phyloP scores from a whole-genome alignment of 2,888 invertebrate species.

The Chloroclysta siterata region DNA sequence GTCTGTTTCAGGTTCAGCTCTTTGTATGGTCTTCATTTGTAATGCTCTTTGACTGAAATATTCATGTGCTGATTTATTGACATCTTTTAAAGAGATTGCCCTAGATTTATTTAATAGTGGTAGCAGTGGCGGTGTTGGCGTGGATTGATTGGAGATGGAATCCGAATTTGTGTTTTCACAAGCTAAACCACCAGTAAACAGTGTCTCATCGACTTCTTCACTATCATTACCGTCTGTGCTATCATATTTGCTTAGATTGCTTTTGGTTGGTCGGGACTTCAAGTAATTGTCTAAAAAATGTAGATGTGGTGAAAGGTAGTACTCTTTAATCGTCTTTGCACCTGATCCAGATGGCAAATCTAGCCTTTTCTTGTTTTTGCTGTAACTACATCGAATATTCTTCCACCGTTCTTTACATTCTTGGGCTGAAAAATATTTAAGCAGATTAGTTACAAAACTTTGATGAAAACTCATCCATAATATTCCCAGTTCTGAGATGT shows the following conservation, averaged over 20 bases:
- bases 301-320: background rate
- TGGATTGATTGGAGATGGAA: background rate
- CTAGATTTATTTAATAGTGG: constrained; percentile 1
- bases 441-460: background rate
- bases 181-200: background rate
- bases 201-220: constrained; percentile 1
- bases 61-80: background rate
- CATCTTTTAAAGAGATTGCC: constrained; percentile 1
- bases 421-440: constrained; percentile 1
- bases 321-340: constrained; percentile 1
- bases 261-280: background rate
- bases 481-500: background rate
- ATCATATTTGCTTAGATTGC: constrained; percentile 1
- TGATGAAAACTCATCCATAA: no score
- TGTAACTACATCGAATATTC: background rate
- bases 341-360: background rate
- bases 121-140: background rate
- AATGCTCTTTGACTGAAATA: constrained; percentile 1
- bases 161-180: constrained; percentile 5
- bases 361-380: constrained; percentile 1
- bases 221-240: constrained; percentile 1
- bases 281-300: constrained; percentile 2
- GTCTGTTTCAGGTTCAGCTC: background rate
- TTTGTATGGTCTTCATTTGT: background rate
- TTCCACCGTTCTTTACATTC: constrained; percentile 1